Base-by-base conservation (phyloP, 2,113 vertebrate species). In the Rhinichthys klamathensis region DNA sequence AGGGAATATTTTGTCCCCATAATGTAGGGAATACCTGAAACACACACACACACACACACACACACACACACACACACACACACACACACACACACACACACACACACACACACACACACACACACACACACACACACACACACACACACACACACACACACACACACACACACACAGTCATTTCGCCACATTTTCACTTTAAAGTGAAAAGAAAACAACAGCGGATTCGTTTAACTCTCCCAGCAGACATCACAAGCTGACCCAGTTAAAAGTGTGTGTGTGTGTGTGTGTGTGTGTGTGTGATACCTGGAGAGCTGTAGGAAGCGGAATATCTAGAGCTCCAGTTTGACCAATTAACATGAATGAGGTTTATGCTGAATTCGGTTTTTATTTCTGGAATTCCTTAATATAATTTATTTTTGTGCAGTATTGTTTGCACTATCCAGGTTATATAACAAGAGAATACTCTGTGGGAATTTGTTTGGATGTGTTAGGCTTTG, bases 201-300 rank as follows among this genome's bases (percentile, higher is more conserved):
- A 41, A 63, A 79, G 32, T 15, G 56, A 61, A 79, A 79, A 63
- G 74, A 80, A 80, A 61, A 80, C 35, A 80, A 76, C 74, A 76
- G 74, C 2, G 15, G 46, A 76, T 76, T 54, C 25, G 6, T 76
- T 76, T 54, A 51, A 54, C 74, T 54, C 73, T 54, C 35, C 32
- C 13, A 18, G 23, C 13, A 80, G 77, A 61, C 35, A 44, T 80
- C 23, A 44, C 35, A 76, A 76, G 77, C 23, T 80, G 77, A 63
- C 56, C 77, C 77, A 80, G 77, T 80, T 80, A 61, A 80, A 61
- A 63, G 27, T 65, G 78, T 80, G 56, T 79, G 76, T 80, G 35
- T 80, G 58, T 46, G n/a, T 18, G 21, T 60, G 76, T 46, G 60
- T 18, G 35, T 65, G 12, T 61, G 76, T 46, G 41, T 18, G 38